Evolutionary conservation across 1,140 invertebrate species (phyloP).

Genomic region (Battus philenor): DNA sequence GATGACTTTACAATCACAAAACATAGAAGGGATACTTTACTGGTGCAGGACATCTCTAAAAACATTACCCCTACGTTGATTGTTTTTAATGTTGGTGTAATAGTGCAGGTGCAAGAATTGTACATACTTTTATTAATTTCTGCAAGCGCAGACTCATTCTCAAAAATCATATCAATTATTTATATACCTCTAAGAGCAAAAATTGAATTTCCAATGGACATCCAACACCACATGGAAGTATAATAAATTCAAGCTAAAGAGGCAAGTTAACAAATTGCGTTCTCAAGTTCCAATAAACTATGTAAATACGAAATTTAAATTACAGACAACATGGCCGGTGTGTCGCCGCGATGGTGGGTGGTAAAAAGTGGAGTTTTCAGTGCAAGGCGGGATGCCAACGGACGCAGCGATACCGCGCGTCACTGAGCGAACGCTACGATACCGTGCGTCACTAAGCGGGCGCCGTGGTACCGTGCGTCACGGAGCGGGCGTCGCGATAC

Average conservation of each 20-base stretch:
- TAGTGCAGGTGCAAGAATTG: too few relatives aligned
- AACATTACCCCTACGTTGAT: too few relatives aligned
- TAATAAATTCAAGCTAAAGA: slow-evolving; percentile 24
- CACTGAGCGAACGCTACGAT: too few relatives aligned
- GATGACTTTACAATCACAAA: too few relatives aligned
- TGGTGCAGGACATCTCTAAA: too few relatives aligned
- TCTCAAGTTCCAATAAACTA: slow-evolving; percentile 64
- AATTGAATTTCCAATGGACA: too few relatives aligned
- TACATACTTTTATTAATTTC: too few relatives aligned
- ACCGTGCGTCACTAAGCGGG: slow-evolving; percentile 34
- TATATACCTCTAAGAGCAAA: too few relatives aligned
- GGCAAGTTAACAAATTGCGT: slow-evolving; percentile 51
- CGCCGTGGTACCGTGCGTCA: slow-evolving; percentile 14
- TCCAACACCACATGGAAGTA: neutral
- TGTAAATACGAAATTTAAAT: slow-evolving; percentile 62
- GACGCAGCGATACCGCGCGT: slow-evolving; percentile 17
- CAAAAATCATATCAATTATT: too few relatives aligned
- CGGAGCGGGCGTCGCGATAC: slow-evolving; percentile 25
- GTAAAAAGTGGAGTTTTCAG: slow-evolving; percentile 39
- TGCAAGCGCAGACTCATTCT: too few relatives aligned
- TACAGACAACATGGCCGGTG: slow-evolving; percentile 40
- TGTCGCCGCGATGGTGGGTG: slow-evolving; percentile 25
- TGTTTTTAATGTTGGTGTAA: too few relatives aligned
- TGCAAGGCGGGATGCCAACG: slow-evolving; percentile 16
- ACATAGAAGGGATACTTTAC: too few relatives aligned